Base-by-base conservation (phyloP, 2,888 invertebrate species). In the Xestia rhomboidea region DNA sequence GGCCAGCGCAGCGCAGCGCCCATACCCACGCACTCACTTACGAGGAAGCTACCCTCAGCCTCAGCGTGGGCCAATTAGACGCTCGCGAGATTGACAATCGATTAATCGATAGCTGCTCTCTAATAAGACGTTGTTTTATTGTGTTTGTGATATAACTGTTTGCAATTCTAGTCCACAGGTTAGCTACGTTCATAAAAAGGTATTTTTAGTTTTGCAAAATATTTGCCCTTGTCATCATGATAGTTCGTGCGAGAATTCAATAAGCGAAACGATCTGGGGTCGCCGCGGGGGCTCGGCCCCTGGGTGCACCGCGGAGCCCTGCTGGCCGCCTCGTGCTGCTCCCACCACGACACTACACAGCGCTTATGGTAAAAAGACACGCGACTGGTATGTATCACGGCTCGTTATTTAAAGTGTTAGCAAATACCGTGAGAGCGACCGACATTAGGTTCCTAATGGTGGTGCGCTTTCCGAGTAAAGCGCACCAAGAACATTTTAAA, bases 171-270 rank as follows among this genome's bases (percentile, higher is more conserved):
- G 51, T 67, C 71, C 15, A 41, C 67, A 60, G 44, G 44, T 75
- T 24, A 69, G 34, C 4, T 54, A 38, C 11, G 34, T 72, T 63
- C 51, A 54, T 72, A 67, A 70, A 77, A 68, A 71, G 68, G 68
- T 71, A 79, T 76, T 82, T 77, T 85, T 83, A 84, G 88, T 88
- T 88, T 90, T 86, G 87, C 89, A 86, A 93, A 92, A 91, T 92
- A 90, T 92, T 91, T 89, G 87, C 83, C 87, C 87, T 90, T 91
- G 91, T 93, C 90, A 89, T 91, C 89, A 86, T 87, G 83, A 83
- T 84, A 86, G 83, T 95, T 94, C 95, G 95, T 95, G 95, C 93
- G 92, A 93, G 93, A 92, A 93, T 94, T 95, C 93, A 95, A 95
- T 95, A 95, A 94, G 90, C 90, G 83, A 87, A 87, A 88, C 89